phyloP scores from a whole-genome alignment of 1,140 invertebrate species.

The Lithobius niger region DNA sequence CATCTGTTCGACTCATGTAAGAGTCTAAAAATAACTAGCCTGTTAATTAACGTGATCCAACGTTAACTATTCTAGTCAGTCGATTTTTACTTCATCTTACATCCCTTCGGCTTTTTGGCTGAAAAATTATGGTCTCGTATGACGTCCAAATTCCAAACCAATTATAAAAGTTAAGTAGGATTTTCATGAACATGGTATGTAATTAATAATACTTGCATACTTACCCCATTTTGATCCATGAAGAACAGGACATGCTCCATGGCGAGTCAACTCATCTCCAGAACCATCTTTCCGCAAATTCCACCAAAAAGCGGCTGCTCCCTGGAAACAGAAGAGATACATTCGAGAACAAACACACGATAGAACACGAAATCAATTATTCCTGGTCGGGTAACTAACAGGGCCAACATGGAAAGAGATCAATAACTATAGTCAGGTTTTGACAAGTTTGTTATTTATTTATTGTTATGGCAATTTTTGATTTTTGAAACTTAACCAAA shows the following conservation, averaged over 20 bases:
- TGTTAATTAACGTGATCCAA: not conserved
- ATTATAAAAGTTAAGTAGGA: not conserved
- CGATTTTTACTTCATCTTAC: too few species aligned
- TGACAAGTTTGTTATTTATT: too few species aligned
- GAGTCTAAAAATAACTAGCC: too few species aligned
- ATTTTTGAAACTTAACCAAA: too few species aligned
- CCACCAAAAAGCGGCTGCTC: conserved; percentile 88
- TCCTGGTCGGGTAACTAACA: too few species aligned
- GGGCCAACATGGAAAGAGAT: too few species aligned
- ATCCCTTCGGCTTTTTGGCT: too few species aligned
- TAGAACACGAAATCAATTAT: too few species aligned
- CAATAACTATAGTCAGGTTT: too few species aligned
- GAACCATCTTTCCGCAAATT: conserved; percentile 83
- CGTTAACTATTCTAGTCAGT: not conserved
- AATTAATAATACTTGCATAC: not conserved
- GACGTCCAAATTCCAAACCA: not conserved
- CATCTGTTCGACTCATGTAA: too few species aligned
- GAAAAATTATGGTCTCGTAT: not conserved
- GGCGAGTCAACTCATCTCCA: conserved; percentile 79
- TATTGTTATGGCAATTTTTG: too few species aligned
- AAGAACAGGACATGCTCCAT: conserved; percentile 94
- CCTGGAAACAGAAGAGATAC: conserved; percentile 28
- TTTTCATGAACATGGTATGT: not conserved
- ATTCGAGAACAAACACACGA: not conserved
- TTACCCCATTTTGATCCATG: conserved; percentile 91